Conservation (phyloP, 2,113 vertebrate genomes). For the Varanus komodoensis region DNA sequence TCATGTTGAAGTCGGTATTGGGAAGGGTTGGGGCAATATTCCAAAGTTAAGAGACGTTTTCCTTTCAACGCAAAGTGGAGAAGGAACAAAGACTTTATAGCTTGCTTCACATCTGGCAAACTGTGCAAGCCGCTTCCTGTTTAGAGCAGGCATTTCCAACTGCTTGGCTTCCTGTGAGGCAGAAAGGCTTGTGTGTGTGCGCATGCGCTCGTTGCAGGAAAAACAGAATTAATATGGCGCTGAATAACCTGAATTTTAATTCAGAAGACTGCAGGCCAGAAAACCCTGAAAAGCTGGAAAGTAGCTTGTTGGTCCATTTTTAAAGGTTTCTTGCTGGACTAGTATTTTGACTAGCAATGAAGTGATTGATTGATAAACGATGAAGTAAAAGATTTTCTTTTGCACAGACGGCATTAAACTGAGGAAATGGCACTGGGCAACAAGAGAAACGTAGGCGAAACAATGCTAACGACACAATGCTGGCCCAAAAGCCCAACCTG, state of each 20-base stretch:
- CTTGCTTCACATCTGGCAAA: constrained; percentile 1
- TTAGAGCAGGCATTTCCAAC: constrained; percentile 12
- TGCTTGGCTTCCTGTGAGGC: constrained; percentile 13
- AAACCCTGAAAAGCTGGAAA: background rate
- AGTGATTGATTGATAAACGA: background rate
- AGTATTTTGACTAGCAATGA: background rate
- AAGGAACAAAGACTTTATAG: constrained; percentile 8
- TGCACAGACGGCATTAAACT: background rate
- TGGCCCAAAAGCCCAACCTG: background rate
- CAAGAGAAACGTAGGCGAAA: background rate
- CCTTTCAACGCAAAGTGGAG: background rate
- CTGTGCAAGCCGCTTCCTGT: constrained; percentile 23
- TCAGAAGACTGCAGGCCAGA: background rate
- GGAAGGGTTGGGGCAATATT: background rate
- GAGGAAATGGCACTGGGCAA: background rate
- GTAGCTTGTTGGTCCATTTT: background rate
- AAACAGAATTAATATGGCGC: constrained; percentile 2
- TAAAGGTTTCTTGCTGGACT: too few species aligned
- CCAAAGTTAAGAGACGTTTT: background rate
- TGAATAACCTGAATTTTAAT: background rate
- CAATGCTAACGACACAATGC: background rate
- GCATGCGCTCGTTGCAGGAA: too few species aligned
- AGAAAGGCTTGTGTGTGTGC: background rate
- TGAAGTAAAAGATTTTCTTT: background rate
- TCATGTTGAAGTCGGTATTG: background rate